These are phyloP conservation scores for Ovibos moschatus DNA, from an alignment of 2,113 vertebrate species.

Conservation along the genomic window DNA sequence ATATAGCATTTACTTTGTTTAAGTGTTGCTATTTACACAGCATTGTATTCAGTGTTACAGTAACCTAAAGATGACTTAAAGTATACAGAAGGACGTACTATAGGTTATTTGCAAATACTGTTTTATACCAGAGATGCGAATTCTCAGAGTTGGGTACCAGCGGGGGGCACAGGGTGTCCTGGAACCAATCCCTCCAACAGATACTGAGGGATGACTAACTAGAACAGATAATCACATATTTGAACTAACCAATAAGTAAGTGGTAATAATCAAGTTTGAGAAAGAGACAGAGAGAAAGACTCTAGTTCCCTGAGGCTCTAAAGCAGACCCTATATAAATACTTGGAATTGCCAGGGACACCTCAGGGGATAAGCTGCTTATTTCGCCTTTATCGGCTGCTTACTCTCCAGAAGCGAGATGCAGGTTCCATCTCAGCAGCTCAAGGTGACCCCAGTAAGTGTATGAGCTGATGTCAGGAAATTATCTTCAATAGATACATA, in stretches of 20 bases:
- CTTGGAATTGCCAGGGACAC: neutral
- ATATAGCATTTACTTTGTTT: neutral
- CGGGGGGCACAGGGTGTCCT: fast-evolving
- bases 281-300: neutral
- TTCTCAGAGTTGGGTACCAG: neutral
- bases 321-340: neutral
- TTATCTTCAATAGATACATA: neutral
- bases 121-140: neutral
- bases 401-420: neutral
- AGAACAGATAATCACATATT: neutral
- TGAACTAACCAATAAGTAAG: neutral
- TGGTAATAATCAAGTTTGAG: neutral
- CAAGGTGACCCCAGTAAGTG: neutral
- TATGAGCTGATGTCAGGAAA: neutral
- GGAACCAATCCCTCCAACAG: neutral
- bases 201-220: neutral
- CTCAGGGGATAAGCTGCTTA: neutral
- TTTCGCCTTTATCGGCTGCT: neutral
- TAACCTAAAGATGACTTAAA: neutral
- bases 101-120: neutral
- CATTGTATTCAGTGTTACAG: neutral
- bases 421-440: neutral
- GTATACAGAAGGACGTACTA: neutral
- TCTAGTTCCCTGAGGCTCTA: neutral
- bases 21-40: neutral